phyloP scores from a whole-genome alignment of 2,113 vertebrate species.

The Bombycilla garrulus region DNA sequence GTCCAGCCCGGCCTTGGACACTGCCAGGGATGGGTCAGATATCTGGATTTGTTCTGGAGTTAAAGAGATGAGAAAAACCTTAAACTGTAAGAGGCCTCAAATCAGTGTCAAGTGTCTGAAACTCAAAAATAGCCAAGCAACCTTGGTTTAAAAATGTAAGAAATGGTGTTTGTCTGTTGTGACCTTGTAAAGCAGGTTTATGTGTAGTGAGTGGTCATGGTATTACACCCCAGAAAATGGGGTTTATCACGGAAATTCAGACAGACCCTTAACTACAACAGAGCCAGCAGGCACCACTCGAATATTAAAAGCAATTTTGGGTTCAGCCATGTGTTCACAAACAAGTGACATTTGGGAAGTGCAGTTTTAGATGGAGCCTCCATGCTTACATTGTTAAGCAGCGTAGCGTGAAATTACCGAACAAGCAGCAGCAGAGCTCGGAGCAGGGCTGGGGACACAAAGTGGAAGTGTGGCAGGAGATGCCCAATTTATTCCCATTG shows the following conservation, averaged over 20 bases:
- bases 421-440: neutral
- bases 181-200: neutral
- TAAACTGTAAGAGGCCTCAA: neutral
- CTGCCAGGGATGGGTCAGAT: neutral
- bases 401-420: constrained; percentile 74
- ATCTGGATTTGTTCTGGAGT: neutral
- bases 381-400: constrained; percentile 54
- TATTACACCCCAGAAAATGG: neutral
- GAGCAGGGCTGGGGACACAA: neutral
- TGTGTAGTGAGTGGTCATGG: neutral
- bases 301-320: constrained; percentile 71
- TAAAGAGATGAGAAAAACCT: neutral
- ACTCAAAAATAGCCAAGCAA: neutral
- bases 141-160: neutral
- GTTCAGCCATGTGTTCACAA: constrained; percentile 73
- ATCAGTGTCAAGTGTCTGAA: neutral
- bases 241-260: neutral
- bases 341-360: constrained; percentile 73
- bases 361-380: constrained; percentile 44
- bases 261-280: neutral
- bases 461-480: constrained; percentile 4
- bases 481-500: constrained; percentile 28
- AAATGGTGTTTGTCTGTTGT: neutral
- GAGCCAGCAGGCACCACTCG: constrained; percentile 33
- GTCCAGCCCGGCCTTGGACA: neutral